These are phyloP conservation scores for Brenthis daphne DNA, from an alignment of 2,888 invertebrate species.

Conservation along the genomic window DNA sequence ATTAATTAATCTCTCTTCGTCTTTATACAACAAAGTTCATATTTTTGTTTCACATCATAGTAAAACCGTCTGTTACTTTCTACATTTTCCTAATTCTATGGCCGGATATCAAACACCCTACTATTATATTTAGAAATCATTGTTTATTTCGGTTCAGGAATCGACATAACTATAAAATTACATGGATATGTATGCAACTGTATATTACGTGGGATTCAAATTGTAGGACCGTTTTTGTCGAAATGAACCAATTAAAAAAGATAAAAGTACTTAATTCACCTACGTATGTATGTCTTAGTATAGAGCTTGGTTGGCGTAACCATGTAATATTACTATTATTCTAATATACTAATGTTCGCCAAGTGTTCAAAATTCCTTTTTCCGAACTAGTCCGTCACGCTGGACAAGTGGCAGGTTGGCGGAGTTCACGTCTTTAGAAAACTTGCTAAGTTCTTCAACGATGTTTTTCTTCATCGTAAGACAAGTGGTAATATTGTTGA, in stretches of 20 bases:
- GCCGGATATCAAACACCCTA: conserved; percentile 30
- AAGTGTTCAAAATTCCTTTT: too few species aligned
- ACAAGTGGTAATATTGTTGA: too few species aligned
- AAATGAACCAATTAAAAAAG: conserved; percentile 19
- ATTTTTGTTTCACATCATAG: too few species aligned
- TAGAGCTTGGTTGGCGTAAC: background rate
- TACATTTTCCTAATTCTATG: conserved; percentile 15
- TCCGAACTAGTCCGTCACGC: too few species aligned
- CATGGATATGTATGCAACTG: conserved; percentile 19
- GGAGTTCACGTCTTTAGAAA: too few species aligned
- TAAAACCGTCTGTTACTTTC: background rate
- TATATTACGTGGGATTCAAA: conserved; percentile 21
- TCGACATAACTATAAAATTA: conserved; percentile 33
- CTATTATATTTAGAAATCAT: conserved; percentile 33
- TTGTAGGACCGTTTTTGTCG: conserved; percentile 11
- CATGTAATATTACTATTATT: background rate
- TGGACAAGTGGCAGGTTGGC: too few species aligned
- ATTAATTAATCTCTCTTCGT: too few species aligned
- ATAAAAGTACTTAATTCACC: conserved; percentile 10
- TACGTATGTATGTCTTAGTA: background rate
- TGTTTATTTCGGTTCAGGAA: conserved; percentile 39
- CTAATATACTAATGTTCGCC: too few species aligned
- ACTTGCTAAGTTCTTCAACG: too few species aligned
- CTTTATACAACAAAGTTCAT: too few species aligned
- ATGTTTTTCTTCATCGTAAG: too few species aligned